These are phyloP conservation scores for Meghimatium bilineatum DNA, from an alignment of 2,888 invertebrate genomes.

Conservation along the genomic window DNA sequence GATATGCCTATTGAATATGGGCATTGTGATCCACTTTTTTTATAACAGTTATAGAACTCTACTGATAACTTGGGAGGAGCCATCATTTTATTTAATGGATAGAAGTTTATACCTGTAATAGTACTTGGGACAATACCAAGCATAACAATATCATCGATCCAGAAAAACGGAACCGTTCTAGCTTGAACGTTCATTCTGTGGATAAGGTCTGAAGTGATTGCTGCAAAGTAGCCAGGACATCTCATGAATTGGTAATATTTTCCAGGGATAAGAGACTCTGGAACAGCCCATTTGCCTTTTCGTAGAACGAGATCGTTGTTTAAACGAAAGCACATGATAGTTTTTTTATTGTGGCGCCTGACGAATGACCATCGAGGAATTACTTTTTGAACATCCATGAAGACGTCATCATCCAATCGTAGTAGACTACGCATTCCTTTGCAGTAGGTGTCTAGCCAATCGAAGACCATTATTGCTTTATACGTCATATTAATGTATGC, in stretches of 20 bases:
- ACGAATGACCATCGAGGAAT: background rate
- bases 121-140: slow-evolving; percentile 71
- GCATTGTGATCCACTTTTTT: background rate
- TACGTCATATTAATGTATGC: slow-evolving; percentile 32
- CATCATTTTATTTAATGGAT: background rate
- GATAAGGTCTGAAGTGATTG: slow-evolving; percentile 67
- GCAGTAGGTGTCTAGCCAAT: slow-evolving; percentile 10
- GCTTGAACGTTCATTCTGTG: slow-evolving; percentile 65
- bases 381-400: background rate
- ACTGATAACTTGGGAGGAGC: background rate
- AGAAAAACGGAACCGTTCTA: slow-evolving; percentile 71
- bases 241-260: slow-evolving; percentile 67
- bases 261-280: slow-evolving; percentile 24
- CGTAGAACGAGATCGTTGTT: slow-evolving; percentile 5
- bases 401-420: slow-evolving; percentile 36
- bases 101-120: slow-evolving; percentile 56
- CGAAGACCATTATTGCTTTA: slow-evolving; percentile 25
- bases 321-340: background rate
- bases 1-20: background rate
- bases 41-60: background rate
- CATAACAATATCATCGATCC: slow-evolving; percentile 76
- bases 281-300: slow-evolving; percentile 26
- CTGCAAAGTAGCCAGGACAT: slow-evolving; percentile 71
- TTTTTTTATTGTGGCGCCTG: background rate
- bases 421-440: background rate